Evolutionary conservation across 2,888 invertebrate genomes (phyloP), one percentile per base, ranked within the genome.

Genomic region (Amphipoea oculea): DNA sequence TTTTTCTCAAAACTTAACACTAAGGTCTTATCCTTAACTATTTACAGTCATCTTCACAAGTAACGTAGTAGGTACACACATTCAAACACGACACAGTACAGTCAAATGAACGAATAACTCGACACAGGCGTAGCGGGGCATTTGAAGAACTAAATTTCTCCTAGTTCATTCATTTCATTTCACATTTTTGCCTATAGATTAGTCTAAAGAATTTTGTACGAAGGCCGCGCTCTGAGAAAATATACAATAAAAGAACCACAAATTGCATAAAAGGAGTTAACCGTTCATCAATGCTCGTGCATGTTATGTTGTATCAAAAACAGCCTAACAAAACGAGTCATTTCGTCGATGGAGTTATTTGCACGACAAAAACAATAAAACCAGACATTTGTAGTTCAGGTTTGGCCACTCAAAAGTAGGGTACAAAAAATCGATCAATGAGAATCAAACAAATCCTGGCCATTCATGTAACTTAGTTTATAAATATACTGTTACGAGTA

Each of bases 1-100:
- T 85, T 85, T 73, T 57, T 48, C 14, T 73, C 77, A 85, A 78
- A 76, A 72, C 68, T 82, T 82, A 85, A 62, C 57, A 48, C 51
- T 82, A 78, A 60, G 36, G 3, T 29, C 40, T 66, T 82, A 85
- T 65, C 7, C 40, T 75, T 73, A 79, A 66, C n/a, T 85, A 85
- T 85, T 85, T 85, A 85, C 86, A 83, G 14, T 29, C 45, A 73
- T n/a, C 54, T 75, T 68, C 48, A 60, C 60, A 74, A 63, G n/a
- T n/a, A 69, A 66, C 54, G 14, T 17, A 57, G 12, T 20, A 54
- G 20, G 54, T 51, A 51, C 45, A 40, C 40, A 65, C 45, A 66
- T 66, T 36, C 63, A 73, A 29, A 76, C 57, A 70, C 51, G 63
- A 9, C 48, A 75, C 29, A 73, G 36, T 60, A 67, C 71, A 73